Evolutionary conservation across 2,113 vertebrate genomes (phyloP).

Genomic region (Tautogolabrus adspersus): DNA sequence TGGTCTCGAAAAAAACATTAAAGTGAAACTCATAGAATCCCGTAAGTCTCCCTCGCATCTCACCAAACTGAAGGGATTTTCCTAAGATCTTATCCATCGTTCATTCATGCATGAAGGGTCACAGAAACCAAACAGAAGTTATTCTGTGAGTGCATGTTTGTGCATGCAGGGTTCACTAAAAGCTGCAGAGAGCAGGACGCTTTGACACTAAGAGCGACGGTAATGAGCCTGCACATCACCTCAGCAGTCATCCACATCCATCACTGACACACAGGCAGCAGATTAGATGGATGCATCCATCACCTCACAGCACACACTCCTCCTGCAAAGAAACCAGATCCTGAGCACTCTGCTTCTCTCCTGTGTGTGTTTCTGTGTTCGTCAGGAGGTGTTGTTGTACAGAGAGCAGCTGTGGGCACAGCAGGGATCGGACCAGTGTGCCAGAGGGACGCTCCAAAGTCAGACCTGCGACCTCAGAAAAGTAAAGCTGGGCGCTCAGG

Average conservation of each 20-base stretch:
- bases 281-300: constrained; percentile 62
- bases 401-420: constrained; percentile 39
- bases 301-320: constrained; percentile 31
- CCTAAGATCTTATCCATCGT: constrained; percentile 11
- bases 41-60: constrained; percentile 34
- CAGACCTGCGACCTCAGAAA: constrained; percentile 46
- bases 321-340: constrained; percentile 48
- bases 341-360: constrained; percentile 11
- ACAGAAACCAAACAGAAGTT: constrained; percentile 9
- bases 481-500: background rate
- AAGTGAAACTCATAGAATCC: constrained; percentile 23
- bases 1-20: constrained; percentile 19
- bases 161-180: constrained; percentile 11
- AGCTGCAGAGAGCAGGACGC: constrained; percentile 24
- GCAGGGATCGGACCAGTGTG: constrained; percentile 18
- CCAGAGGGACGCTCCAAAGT: constrained; percentile 34
- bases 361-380: background rate
- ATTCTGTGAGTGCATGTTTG: constrained; percentile 10
- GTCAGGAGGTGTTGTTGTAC: background rate
- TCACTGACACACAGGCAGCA: constrained; percentile 41
- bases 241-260: constrained; percentile 44
- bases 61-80: constrained; percentile 11
- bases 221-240: constrained; percentile 49
- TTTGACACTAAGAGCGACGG: constrained; percentile 16
- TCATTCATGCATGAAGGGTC: constrained; percentile 20